Evolutionary conservation across 2,797 vertebrate genomes (phyloP).

Genomic region (Labroides dimidiatus): DNA sequence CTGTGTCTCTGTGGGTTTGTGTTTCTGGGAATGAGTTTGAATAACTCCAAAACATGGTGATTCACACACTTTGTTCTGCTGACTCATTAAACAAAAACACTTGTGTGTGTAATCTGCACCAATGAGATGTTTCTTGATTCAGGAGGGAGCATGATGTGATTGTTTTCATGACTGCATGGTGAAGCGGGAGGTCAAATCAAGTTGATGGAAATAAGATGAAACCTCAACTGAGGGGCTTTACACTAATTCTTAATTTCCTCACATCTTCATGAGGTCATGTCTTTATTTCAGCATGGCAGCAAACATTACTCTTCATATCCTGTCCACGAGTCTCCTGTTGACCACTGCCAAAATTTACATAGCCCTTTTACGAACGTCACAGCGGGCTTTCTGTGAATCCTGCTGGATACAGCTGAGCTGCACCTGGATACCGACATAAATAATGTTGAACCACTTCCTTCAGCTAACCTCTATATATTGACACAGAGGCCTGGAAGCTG

Average conservation of each 20-base stretch:
- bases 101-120: slow-evolving; percentile 13
- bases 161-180: slow-evolving; percentile 19
- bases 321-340: slow-evolving; percentile 7
- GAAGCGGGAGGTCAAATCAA: slow-evolving; percentile 23
- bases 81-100: slow-evolving; percentile 60
- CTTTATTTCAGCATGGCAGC: slow-evolving; percentile 7
- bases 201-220: slow-evolving; percentile 24
- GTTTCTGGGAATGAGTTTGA: slow-evolving; percentile 63
- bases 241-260: slow-evolving; percentile 13
- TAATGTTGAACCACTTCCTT: slow-evolving; percentile 48
- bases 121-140: slow-evolving; percentile 8
- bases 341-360: slow-evolving; percentile 2
- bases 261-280: slow-evolving; percentile 1
- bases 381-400: slow-evolving; percentile 23
- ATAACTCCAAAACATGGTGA: slow-evolving; percentile 49
- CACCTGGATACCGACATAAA: slow-evolving; percentile 47
- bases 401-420: slow-evolving; percentile 33
- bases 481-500: slow-evolving; percentile 35
- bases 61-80: slow-evolving; percentile 32
- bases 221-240: slow-evolving; percentile 3
- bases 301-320: slow-evolving; percentile 7
- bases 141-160: slow-evolving; percentile 25
- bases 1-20: slow-evolving; percentile 20
- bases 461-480: slow-evolving; percentile 52
- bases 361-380: slow-evolving; percentile 14